These are phyloP conservation scores for Rhynchopsitta pachyrhyncha DNA, from an alignment of 2,113 vertebrate species.

Conservation along the genomic window DNA sequence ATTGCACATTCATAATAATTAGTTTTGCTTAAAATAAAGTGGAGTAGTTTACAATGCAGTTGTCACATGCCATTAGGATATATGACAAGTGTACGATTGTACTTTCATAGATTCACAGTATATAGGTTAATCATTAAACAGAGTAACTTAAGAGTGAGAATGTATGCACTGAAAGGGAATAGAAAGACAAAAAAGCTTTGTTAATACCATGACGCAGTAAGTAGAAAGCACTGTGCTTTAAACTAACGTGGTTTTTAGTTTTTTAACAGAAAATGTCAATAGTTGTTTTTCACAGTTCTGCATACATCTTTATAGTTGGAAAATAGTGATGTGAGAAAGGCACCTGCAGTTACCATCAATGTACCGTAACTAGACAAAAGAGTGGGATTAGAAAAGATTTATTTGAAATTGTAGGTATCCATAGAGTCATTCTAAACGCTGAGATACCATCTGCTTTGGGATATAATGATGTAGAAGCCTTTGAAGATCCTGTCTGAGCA, in stretches of 20 bases:
- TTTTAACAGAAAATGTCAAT: background rate
- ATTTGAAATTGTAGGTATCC: constrained; percentile 50
- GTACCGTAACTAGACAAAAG: constrained; percentile 67
- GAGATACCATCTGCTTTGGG: constrained; percentile 70
- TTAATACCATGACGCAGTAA: background rate
- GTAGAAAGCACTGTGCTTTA: background rate
- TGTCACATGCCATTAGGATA: background rate
- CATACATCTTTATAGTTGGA: background rate
- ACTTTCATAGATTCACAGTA: background rate
- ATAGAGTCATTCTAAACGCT: constrained; percentile 49
- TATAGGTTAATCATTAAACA: background rate
- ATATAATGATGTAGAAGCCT: constrained; percentile 73
- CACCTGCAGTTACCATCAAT: constrained; percentile 71
- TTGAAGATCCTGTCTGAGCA: constrained; percentile 73
- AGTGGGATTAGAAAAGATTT: constrained; percentile 71
- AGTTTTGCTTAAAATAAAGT: background rate
- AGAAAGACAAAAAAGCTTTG: background rate
- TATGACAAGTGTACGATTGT: background rate
- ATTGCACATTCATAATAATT: background rate
- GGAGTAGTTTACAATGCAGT: background rate
- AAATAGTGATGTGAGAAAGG: background rate
- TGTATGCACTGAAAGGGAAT: background rate
- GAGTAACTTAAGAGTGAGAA: background rate
- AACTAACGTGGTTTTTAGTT: background rate
- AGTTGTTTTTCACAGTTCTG: background rate